phyloP scores from a whole-genome alignment of 2,797 vertebrate species.

The Myiotriccus ornatus region DNA sequence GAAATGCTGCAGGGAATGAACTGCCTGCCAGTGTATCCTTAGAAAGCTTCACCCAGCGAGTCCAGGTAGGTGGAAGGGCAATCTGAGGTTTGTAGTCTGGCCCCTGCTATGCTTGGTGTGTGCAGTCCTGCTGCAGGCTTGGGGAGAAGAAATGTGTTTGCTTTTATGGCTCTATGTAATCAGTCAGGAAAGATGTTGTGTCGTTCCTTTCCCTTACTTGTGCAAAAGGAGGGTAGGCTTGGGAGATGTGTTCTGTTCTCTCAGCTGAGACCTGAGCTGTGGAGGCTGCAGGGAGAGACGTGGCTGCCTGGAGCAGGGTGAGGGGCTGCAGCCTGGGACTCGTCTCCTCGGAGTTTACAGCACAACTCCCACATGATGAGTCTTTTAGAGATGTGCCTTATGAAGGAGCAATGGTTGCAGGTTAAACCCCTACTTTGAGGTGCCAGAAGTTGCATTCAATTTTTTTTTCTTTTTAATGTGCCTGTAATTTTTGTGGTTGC shows the following conservation, averaged over 20 bases:
- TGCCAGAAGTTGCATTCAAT: neutral
- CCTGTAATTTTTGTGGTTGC: neutral
- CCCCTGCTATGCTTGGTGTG: neutral
- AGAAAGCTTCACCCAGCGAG: neutral
- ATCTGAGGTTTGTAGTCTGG: rapidly evolving
- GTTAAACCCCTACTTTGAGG: neutral
- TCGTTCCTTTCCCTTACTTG: neutral
- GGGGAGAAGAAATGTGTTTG: neutral
- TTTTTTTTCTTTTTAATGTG: too few relatives aligned
- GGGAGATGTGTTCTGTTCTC: neutral
- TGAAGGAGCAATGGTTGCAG: neutral
- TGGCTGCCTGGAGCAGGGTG: neutral
- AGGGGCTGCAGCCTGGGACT: neutral
- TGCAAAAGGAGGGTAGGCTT: neutral
- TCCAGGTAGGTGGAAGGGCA: neutral
- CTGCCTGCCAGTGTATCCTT: neutral
- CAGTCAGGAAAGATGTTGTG: neutral
- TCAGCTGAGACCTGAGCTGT: neutral
- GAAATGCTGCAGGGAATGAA: neutral
- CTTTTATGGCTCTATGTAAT: neutral
- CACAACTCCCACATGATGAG: rapidly evolving
- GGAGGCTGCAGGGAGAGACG: neutral
- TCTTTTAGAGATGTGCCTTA: neutral
- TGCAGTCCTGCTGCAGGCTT: neutral
- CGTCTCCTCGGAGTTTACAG: rapidly evolving